Evolutionary conservation across 1,140 invertebrate species (phyloP).

Genomic region (Drosophila ogumai): DNA sequence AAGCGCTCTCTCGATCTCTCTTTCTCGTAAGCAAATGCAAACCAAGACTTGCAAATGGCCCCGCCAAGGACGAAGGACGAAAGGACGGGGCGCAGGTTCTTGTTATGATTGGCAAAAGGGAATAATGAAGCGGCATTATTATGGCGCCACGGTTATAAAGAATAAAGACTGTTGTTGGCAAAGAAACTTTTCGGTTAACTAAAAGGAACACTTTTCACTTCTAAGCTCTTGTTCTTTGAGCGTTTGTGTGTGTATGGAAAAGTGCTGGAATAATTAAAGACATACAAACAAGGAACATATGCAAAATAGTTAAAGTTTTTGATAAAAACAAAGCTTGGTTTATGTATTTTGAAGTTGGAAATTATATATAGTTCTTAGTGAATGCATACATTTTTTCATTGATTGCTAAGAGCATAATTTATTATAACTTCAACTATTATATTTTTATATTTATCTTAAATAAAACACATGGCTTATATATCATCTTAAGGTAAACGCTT

Average conservation of each 20-base stretch:
- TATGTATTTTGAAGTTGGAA: background rate
- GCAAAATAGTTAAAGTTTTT: background rate
- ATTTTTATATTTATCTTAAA: background rate
- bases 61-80: conserved; percentile 32
- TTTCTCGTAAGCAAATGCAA: conserved; percentile 37
- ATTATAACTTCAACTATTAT: background rate
- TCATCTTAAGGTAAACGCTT: background rate
- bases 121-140: conserved; percentile 52
- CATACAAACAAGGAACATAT: too few species aligned
- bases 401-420: background rate
- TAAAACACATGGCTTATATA: background rate
- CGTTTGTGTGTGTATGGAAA: background rate
- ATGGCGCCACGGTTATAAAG: conserved; percentile 23
- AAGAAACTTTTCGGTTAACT: conserved; percentile 22
- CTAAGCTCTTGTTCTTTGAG: background rate
- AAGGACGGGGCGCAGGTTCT: conserved; percentile 11
- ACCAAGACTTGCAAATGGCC: conserved; percentile 48
- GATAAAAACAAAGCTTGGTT: background rate
- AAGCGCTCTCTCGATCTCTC: conserved; percentile 16
- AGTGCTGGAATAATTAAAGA: background rate
- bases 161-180: conserved; percentile 21
- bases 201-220: conserved; percentile 5
- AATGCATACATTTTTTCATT: background rate
- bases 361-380: background rate
- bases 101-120: conserved; percentile 56